Conservation (phyloP, 2,888 invertebrate species). For the Listrodromus nycthemerus region DNA sequence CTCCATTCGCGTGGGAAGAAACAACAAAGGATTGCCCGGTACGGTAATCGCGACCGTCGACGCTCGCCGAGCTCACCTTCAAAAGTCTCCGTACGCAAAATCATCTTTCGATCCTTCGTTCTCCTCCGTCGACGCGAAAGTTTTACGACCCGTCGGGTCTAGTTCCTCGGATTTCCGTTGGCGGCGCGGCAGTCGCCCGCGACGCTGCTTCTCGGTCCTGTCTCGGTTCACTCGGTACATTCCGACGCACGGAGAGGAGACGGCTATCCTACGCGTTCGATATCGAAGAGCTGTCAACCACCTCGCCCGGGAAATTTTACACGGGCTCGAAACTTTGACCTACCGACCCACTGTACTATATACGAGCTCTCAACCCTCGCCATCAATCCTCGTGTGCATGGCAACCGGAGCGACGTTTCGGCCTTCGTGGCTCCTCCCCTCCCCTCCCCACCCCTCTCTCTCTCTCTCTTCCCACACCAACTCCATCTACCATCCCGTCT, state of each 20-base stretch:
- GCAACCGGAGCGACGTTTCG: slow-evolving; percentile 37
- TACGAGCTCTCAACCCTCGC: background rate
- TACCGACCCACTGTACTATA: slow-evolving; percentile 47
- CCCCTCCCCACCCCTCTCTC: background rate
- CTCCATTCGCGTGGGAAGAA: slow-evolving; percentile 47
- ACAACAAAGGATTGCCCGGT: slow-evolving; percentile 45
- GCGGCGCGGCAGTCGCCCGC: too few species aligned
- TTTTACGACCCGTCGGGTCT: too few species aligned
- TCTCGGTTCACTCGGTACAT: background rate
- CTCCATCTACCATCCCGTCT: too few species aligned
- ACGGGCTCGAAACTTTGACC: slow-evolving; percentile 71
- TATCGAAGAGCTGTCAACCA: slow-evolving; percentile 60
- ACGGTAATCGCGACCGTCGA: slow-evolving; percentile 57
- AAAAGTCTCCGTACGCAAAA: too few species aligned
- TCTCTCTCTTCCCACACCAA: too few species aligned
- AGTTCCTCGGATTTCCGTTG: too few species aligned
- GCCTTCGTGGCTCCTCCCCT: slow-evolving; percentile 16
- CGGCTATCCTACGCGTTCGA: slow-evolving; percentile 34
- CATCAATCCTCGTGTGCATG: slow-evolving; percentile 31
- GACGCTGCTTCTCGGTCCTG: background rate
- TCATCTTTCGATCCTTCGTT: too few species aligned
- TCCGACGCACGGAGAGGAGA: background rate
- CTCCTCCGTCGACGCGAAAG: too few species aligned
- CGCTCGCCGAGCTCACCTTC: too few species aligned
- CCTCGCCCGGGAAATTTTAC: slow-evolving; percentile 65